Percentiles rank a stretch among this genome's conserved stretches.
These are phyloP conservation scores for Nyctibius grandis DNA, from an alignment of 2,797 vertebrate genomes.

Conservation along the genomic window DNA sequence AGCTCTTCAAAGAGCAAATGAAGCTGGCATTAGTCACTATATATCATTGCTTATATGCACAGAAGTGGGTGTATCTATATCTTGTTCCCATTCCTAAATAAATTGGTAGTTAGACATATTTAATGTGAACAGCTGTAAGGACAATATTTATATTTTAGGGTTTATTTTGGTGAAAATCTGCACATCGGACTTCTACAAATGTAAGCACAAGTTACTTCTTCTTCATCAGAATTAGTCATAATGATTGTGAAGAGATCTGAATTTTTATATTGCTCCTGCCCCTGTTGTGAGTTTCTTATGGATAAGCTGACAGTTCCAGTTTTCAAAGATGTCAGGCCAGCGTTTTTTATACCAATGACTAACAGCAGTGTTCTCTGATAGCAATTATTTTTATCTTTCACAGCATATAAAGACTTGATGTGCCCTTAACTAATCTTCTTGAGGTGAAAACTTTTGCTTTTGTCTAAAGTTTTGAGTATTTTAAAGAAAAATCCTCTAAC, in stretches of 20 bases:
- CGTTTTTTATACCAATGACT: not conserved
- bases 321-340: not conserved
- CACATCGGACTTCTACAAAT: not conserved
- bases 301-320: not conserved
- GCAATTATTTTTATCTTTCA: not conserved
- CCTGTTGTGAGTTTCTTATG: not conserved
- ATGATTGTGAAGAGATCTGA: not conserved
- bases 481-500: not conserved
- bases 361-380: not conserved
- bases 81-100: not conserved
- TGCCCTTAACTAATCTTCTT: not conserved
- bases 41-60: not conserved
- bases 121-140: constrained; percentile 22
- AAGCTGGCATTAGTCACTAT: constrained; percentile 6
- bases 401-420: rapidly evolving
- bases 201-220: not conserved
- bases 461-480: not conserved
- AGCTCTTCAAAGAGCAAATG: constrained; percentile 4
- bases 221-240: not conserved
- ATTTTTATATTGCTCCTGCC: not conserved
- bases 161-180: not conserved
- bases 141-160: constrained; percentile 1
- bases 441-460: not conserved
- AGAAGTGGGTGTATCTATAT: not conserved
- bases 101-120: not conserved